Base-by-base conservation (phyloP, 2,113 vertebrate species). In the Gambusia affinis region DNA sequence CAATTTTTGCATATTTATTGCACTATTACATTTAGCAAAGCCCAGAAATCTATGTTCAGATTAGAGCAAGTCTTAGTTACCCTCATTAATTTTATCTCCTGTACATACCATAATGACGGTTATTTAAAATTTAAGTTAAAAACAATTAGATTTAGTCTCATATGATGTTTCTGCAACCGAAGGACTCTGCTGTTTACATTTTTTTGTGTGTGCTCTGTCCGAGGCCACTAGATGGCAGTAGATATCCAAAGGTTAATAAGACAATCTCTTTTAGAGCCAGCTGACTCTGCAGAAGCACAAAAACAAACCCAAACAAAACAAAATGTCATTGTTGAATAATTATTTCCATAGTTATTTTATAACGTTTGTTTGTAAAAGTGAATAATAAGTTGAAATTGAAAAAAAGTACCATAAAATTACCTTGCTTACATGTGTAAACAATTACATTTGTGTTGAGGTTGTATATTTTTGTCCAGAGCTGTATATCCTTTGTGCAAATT, bases 191-290 rank as follows among this genome's bases (percentile, higher is more conserved):
- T n/a, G 15, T 24, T 57, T n/a, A 8, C 22, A 8, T 30, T 64
- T 29, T 15, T 28, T 29, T 54, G 35, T 24, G 1, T n/a, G 47
- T 24, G 1, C 17, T 31, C 6, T 3, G 12, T 3, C 8, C 8
- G 1, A 1, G 2, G 35, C 81, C 91, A 86, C 72, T 31, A 91
- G 90, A 78, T 80, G 87, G 88, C 79, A 39, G 28, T 57, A 86
- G 28, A 83, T 28, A 42, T 70, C 27, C 8, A 85, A 12, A 72
- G 73, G 79, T 82, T 3, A 0, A 1, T 17, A 44, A 14, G 47
- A 8, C 1, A 15, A 19, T 27, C 67, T 51, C 37, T 0, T n/a
- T 47, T n/a, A 3, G n/a, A 73, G 39, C 24, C 29, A 64, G 24
- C 39, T 47, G n/a, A 66, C 27, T 24, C 31, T 35, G 37, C 72